Base-by-base conservation (phyloP, 2,888 invertebrate species). In the Phasia obesa region DNA sequence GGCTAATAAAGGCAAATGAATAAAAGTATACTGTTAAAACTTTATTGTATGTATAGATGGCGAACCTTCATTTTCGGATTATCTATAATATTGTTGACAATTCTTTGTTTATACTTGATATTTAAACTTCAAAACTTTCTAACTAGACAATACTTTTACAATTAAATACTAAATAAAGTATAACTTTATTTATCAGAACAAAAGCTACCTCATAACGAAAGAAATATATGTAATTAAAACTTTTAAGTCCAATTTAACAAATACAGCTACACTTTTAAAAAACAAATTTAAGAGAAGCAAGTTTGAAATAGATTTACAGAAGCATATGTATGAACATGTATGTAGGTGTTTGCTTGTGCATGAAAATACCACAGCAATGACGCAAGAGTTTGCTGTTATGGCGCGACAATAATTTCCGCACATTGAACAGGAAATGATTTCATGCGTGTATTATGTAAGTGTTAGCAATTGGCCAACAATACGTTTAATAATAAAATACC, bases 401-500 rank as follows among this genome's bases (percentile, higher is more conserved):
- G 69, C 78, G 78, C 62, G 82, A 70, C 69, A 77, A 57, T 82
- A 74, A 82, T 82, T 82, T 82, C 82, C 82, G 71, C 74, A 74
- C 69, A 74, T 69, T 78, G 62, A 77, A 69, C 82, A 74, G 73
- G 81, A 77, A 81, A 59, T 74, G 62, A 74, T 19, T 65, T 74
- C 59, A 78, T 69, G 74, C 78, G 64, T 74, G 64, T 47, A 65
- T 64, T 78, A 27, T 44, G 64, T 59, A 57, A 62, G 73, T 74
- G 69, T 78, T 51, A 44, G 64, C 74, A 78, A 69, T 69, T 74
- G 76, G 49, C 55, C 35, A 59, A 57, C 62, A 74, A 70, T 44
- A 64, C 38, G 49, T 51, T 73, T 49, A 67, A 51, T 49, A 19
- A 27, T 49, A 15, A 75, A 57, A 67, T 49, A 21, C 57, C 35